A percentile compares a stretch with the other conserved stretches of the same genome.
Evolutionary conservation across 1,140 invertebrate genomes (phyloP).

Genomic region (Plectus sambesii): DNA sequence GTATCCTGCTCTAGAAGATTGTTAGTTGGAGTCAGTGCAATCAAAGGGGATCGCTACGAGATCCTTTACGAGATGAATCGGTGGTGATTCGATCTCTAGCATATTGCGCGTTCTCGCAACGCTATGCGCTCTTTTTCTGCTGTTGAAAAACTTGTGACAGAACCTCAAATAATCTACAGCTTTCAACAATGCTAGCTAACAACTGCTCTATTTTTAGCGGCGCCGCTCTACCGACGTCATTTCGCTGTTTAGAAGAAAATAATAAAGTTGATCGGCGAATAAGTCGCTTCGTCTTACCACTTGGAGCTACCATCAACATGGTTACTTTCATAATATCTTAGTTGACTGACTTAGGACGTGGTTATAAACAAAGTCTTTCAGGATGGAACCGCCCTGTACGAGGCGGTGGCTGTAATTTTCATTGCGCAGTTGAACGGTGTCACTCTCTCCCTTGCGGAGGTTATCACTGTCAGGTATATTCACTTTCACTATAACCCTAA

Average conservation of each 20-base stretch:
- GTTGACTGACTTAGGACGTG: background rate
- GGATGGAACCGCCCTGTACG: slow-evolving; percentile 53
- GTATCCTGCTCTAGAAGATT: slow-evolving; percentile 3
- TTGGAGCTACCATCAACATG: slow-evolving; percentile 56
- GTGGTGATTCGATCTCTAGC: too few species aligned
- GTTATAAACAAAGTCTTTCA: slow-evolving; percentile 51
- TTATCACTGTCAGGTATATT: slow-evolving; percentile 70
- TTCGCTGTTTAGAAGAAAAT: slow-evolving; percentile 82
- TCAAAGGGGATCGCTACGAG: too few species aligned
- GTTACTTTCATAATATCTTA: too few species aligned
- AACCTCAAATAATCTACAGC: too few species aligned
- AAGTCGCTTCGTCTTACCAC: slow-evolving; percentile 59
- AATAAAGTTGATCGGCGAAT: slow-evolving; percentile 74
- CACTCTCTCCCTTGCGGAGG: slow-evolving; percentile 52
- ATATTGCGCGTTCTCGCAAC: too few species aligned
- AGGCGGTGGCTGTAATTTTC: slow-evolving; percentile 52
- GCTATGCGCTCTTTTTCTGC: too few species aligned
- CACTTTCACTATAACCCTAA: slow-evolving; percentile 1
- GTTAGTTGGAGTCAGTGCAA: too few species aligned
- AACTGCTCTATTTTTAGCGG: slow-evolving; percentile 64
- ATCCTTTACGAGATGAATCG: too few species aligned
- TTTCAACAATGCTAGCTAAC: too few species aligned
- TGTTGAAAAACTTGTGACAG: slow-evolving; percentile 8
- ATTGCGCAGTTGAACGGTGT: slow-evolving; percentile 58
- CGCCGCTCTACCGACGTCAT: slow-evolving; percentile 82